Conservation (phyloP, 2,797 vertebrate genomes). For the Thripadectes ignobilis region DNA sequence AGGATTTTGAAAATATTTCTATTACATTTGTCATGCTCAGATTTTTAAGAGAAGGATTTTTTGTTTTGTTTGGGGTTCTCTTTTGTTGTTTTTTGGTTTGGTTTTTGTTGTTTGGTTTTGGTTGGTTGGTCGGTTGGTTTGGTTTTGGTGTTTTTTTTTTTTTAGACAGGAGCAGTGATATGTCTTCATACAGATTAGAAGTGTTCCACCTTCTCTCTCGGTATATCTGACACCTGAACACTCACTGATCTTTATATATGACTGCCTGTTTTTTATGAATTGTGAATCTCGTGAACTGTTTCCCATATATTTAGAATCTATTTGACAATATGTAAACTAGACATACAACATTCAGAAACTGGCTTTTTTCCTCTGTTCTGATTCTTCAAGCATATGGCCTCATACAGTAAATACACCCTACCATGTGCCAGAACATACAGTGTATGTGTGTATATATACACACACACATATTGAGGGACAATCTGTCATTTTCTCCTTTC, state of each 20-base stretch:
- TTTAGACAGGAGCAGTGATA: not conserved
- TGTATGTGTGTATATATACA: slow-evolving; percentile 35
- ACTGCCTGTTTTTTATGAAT: not conserved
- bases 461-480: slow-evolving; percentile 68
- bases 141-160: not conserved
- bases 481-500: slow-evolving; percentile 69
- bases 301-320: slow-evolving; percentile 65
- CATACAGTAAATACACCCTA: slow-evolving; percentile 71
- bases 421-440: slow-evolving; percentile 77
- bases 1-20: not conserved
- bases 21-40: not conserved
- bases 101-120: too few species aligned
- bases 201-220: not conserved
- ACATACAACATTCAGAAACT: slow-evolving; percentile 66
- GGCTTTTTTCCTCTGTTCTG: slow-evolving; percentile 69
- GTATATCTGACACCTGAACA: not conserved
- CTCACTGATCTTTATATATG: not conserved
- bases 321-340: slow-evolving; percentile 69
- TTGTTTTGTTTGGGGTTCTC: too few species aligned
- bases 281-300: slow-evolving; percentile 53
- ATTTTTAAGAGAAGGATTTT: not conserved
- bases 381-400: slow-evolving; percentile 72
- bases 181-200: not conserved
- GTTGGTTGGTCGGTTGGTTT: too few species aligned
- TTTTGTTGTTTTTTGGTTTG: too few species aligned